Percentiles rank a stretch among this genome's conserved stretches.
Evolutionary conservation across 2,113 vertebrate genomes (phyloP).

Genomic region (Sebastes schlegelii): DNA sequence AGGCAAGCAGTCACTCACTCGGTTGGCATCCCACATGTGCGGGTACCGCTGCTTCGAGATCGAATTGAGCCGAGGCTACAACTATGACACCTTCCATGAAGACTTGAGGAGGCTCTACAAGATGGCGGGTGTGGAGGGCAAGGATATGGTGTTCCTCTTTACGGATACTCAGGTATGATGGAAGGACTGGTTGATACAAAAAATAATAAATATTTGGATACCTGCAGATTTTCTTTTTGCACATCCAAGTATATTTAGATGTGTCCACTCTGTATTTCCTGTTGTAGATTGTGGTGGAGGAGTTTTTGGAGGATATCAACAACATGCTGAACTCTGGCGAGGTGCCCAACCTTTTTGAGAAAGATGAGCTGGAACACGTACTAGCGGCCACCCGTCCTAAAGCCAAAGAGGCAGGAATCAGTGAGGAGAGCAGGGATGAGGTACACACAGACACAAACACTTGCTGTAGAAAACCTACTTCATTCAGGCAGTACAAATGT

Average conservation of each 20-base stretch:
- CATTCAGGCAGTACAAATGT: neutral
- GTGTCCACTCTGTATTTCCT: neutral
- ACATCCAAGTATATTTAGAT: neutral
- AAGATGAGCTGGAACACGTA: slow-evolving; percentile 87
- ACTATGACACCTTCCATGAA: slow-evolving; percentile 89
- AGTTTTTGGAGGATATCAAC: slow-evolving; percentile 88
- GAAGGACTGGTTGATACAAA: neutral
- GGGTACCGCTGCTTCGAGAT: slow-evolving; percentile 90
- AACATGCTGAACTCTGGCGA: slow-evolving; percentile 90
- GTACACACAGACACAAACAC: slow-evolving; percentile 63
- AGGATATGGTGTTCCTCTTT: slow-evolving; percentile 91
- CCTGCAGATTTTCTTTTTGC: neutral
- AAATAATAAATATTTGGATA: neutral
- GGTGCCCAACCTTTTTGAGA: slow-evolving; percentile 90
- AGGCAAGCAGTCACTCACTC: slow-evolving; percentile 90
- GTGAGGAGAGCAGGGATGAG: slow-evolving; percentile 89
- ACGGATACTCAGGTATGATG: slow-evolving; percentile 89
- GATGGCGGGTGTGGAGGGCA: slow-evolving; percentile 89
- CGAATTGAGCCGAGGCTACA: slow-evolving; percentile 90
- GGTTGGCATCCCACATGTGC: slow-evolving; percentile 89
- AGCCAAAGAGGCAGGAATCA: slow-evolving; percentile 88
- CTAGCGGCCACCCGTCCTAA: slow-evolving; percentile 85
- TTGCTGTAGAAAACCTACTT: neutral
- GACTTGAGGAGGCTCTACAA: slow-evolving; percentile 89
- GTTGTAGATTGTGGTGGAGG: slow-evolving; percentile 85